These are phyloP conservation scores for Plusia festucae DNA, from an alignment of 2,888 invertebrate genomes.

Conservation along the genomic window DNA sequence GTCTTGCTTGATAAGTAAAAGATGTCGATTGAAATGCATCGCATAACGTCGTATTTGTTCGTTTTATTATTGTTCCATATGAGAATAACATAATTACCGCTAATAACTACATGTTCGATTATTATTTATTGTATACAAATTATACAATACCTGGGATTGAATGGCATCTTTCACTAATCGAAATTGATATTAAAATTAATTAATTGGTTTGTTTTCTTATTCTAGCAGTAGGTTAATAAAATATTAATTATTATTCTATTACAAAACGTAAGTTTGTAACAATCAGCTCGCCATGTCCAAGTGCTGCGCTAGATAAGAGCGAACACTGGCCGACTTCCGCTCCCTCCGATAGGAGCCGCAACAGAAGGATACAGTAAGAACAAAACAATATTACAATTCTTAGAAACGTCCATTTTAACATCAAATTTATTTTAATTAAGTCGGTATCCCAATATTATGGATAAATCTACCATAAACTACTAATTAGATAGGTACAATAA, in stretches of 20 bases:
- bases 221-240: not conserved
- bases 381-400: slow-evolving; percentile 63
- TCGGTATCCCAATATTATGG: slow-evolving; percentile 10
- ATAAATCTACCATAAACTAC: slow-evolving; percentile 13
- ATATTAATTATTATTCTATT: slow-evolving; percentile 24
- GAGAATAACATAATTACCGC: no score
- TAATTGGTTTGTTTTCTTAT: not conserved
- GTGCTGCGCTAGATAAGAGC: slow-evolving; percentile 72
- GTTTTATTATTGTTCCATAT: no score
- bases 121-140: no score
- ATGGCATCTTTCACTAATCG: no score
- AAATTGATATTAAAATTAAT: no score
- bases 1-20: slow-evolving; percentile 6
- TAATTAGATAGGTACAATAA: slow-evolving; percentile 10
- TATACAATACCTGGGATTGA: no score
- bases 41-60: not conserved
- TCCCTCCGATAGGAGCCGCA: slow-evolving; percentile 67
- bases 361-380: slow-evolving; percentile 67
- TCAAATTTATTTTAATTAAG: slow-evolving; percentile 22
- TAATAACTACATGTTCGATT: no score
- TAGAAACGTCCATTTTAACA: slow-evolving; percentile 55
- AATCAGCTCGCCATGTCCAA: slow-evolving; percentile 47
- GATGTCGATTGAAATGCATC: not conserved
- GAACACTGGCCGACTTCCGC: slow-evolving; percentile 74
- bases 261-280: slow-evolving; percentile 58